Conservation (phyloP, 2,113 vertebrate genomes). For the Phrynocephalus versicolor region DNA sequence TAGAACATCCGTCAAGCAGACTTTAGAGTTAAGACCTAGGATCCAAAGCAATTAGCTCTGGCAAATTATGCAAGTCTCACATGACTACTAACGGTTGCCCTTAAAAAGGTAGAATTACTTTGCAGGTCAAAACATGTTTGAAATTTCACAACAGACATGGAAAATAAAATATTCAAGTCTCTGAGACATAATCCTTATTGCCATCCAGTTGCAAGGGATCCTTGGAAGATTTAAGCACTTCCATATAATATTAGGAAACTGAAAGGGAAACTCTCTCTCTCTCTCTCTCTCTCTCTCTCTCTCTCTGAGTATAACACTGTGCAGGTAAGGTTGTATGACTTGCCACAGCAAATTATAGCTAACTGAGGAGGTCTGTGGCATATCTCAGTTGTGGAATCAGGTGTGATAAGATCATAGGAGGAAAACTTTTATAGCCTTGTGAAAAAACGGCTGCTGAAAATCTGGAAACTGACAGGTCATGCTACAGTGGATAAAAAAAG, state of each 20-base stretch:
- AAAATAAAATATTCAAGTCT: not conserved
- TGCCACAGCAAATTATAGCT: too few relatives aligned
- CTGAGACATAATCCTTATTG: conserved; percentile 11
- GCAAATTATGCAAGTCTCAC: too few relatives aligned
- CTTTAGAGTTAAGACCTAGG: not conserved
- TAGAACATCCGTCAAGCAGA: not conserved
- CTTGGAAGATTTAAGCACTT: conserved; percentile 23
- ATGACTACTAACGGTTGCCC: not conserved
- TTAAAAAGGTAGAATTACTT: not conserved
- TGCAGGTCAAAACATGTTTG: not conserved
- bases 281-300: too few relatives aligned
- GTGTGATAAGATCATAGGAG: conserved; percentile 3
- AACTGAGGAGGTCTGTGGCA: too few relatives aligned
- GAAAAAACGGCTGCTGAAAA: conserved; percentile 20
- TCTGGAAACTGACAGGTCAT: conserved; percentile 14
- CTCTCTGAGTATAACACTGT: too few relatives aligned
- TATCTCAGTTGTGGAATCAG: too few relatives aligned
- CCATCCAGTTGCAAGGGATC: not conserved
- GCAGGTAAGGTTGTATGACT: too few relatives aligned
- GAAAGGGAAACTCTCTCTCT: too few relatives aligned
- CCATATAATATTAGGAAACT: not conserved
- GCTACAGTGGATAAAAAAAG: too few relatives aligned
- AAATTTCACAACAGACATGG: not conserved
- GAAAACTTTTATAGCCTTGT: not conserved
- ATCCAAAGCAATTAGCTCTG: not conserved